Conservation (phyloP, 2,113 vertebrate species). For the Phocoena phocoena region DNA sequence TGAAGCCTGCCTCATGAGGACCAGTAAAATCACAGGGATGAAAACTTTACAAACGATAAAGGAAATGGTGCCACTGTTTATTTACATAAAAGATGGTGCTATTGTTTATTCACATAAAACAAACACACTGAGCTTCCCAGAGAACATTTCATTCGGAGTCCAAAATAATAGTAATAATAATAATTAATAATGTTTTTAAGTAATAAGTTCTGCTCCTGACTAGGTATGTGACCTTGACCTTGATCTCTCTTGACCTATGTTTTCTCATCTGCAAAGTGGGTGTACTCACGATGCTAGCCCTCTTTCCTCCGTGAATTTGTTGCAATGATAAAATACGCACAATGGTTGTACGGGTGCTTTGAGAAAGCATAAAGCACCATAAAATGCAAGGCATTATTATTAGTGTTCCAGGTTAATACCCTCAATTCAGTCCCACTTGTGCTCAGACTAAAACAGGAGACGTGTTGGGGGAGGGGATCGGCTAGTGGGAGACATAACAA, state of each 20-base stretch:
- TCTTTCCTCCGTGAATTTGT: not conserved
- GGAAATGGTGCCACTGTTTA: not conserved
- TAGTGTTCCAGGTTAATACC: not conserved
- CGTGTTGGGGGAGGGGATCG: fast-evolving
- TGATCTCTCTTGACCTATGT: not conserved
- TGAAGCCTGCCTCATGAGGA: not conserved
- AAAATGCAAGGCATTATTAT: not conserved
- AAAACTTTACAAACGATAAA: not conserved
- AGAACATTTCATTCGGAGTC: not conserved
- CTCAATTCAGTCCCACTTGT: not conserved
- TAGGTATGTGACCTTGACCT: not conserved
- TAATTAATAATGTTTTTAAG: not conserved
- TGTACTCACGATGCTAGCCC: not conserved
- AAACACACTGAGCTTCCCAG: not conserved
- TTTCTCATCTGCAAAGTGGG: not conserved
- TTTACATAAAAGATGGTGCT: not conserved
- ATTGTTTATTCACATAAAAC: not conserved
- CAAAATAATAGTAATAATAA: not conserved
- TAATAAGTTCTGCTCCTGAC: not conserved
- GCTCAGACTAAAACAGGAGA: not conserved
- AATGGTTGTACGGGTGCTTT: not conserved
- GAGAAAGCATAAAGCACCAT: not conserved
- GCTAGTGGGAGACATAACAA: not conserved
- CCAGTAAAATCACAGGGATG: not conserved
- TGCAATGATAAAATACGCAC: not conserved